Evolutionary conservation across 1,140 invertebrate species (phyloP).

Genomic region (Pteromalus puparum): DNA sequence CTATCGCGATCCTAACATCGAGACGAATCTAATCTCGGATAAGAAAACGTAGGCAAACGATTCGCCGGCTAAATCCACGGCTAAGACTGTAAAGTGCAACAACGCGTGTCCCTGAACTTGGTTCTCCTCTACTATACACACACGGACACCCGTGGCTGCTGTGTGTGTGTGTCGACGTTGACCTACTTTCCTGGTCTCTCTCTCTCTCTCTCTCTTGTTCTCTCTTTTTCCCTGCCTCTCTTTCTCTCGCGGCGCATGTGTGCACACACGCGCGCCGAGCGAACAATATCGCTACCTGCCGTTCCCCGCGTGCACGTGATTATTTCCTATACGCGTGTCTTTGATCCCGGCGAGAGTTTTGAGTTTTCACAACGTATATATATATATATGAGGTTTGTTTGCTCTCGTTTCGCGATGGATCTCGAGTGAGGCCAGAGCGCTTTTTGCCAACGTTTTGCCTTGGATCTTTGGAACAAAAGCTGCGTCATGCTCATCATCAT

Average conservation of each 20-base stretch:
- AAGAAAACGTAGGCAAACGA: too few species aligned
- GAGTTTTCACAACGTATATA: too few species aligned
- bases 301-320: conserved; percentile 35
- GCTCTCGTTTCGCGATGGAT: neutral
- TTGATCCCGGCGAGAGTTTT: conserved; percentile 7
- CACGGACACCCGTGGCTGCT: neutral
- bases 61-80: too few species aligned
- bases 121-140: conserved; percentile 58
- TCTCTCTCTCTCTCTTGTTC: conserved; percentile 51
- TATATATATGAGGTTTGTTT: neutral
- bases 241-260: neutral
- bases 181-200: conserved; percentile 70
- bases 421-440: neutral
- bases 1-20: neutral
- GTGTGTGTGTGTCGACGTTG: conserved; percentile 67
- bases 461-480: neutral
- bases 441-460: neutral
- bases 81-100: conserved; percentile 56
- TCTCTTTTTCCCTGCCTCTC: neutral
- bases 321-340: conserved; percentile 32
- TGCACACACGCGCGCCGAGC: conserved; percentile 55
- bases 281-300: conserved; percentile 59
- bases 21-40: neutral
- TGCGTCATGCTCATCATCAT: neutral
- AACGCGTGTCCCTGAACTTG: conserved; percentile 72